Base-by-base conservation (phyloP, 1,140 invertebrate species). In the Ostrea denselamellosa region DNA sequence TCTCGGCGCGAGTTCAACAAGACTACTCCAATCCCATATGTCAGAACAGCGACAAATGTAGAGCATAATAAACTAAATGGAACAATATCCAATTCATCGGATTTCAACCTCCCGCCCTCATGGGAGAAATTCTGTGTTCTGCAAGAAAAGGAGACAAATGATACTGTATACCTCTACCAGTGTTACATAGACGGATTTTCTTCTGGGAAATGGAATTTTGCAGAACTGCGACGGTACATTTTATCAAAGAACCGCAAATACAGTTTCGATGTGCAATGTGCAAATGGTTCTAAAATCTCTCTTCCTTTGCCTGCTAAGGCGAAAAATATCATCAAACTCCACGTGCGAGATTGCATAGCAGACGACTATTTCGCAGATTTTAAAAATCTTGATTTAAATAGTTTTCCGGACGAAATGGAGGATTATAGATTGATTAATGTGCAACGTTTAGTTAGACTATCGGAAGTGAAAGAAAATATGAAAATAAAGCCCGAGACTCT, bases 251-350 rank as follows among this genome's bases (percentile, higher is more conserved):
- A 34, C 28, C 14, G 14, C 8, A 28, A 34, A 4, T 77, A 77
- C 25, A 25, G 68, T 34, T 77, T 77, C 28, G 28, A 77, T 28
- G 68, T 77, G 9, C 68, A 25, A 14, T 77, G 68, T 77, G 9
- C 34, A 77, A 77, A 34, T 14, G 68, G 68, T 77, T 22, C 68
- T 28, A 77, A 10, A 77, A 77, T 77, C 4, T 77, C 68, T 28
- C 68, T 77, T 77, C 68, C 68, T 4, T 77, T 28, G 22, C 25
- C 22, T 12, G 28, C 25, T 2, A 77, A 77, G 28, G 22, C 25
- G 14, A 77, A 34, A 77, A 77, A 77, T 34, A 77, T 77, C 14
- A 28, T 77, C 14, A 77, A 77, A 77, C 68, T 77, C 12, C 10
- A 34, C 28, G 25, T 77, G 22, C 68, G 14, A 22, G 68, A 77